Base-by-base conservation (phyloP, 37 sponge, comb jelly and placozoan species). In the Beroe ovata region DNA sequence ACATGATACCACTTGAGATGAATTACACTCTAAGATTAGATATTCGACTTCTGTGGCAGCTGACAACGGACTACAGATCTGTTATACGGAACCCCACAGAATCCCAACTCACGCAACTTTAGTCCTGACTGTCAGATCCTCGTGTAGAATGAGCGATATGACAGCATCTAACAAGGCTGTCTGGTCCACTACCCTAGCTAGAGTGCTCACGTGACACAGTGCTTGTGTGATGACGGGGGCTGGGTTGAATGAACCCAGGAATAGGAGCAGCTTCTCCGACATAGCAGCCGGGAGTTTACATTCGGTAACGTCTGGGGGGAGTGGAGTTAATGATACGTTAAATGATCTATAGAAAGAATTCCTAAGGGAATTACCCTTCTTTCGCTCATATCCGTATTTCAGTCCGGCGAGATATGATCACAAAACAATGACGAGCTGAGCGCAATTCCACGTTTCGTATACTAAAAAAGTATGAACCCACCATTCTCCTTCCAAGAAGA, bases 101-200 rank as follows among this genome's bases (percentile, higher is more conserved):
- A 47, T 47, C 54, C 11, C 54, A 3, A 66, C 69, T 66, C 3
- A 66, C 69, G 69, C 69, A 6, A 66, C 32, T 30, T 66, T 66
- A 18, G 11, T 25, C 30, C 69, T 66, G 36, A 66, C 36, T 33
- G 35, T 4, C 16, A 18, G 8, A 30, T 66, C 36, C 33, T 25
- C 32, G 69, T 66, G 69, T 14, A 66, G 69, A 3, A 66, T 29
- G 30, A 66, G 69, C 1, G 69, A 37, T 34, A 32, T 66, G 36
- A 66, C 36, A 8, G 30, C 4, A 18, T 30, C 69, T 37, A 66
- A 18, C 36, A 66, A 8, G 1, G 32, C 1, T 18, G 29, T 8
- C 36, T 66, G 69, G 6, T 66, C 69, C 69, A 66, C 36, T 25
- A 29, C 32, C 8, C 69, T 30, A 14, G 69, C 25, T 66, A 66